These are phyloP conservation scores for Polyploca ridens DNA, from an alignment of 2,888 invertebrate species.

Conservation along the genomic window DNA sequence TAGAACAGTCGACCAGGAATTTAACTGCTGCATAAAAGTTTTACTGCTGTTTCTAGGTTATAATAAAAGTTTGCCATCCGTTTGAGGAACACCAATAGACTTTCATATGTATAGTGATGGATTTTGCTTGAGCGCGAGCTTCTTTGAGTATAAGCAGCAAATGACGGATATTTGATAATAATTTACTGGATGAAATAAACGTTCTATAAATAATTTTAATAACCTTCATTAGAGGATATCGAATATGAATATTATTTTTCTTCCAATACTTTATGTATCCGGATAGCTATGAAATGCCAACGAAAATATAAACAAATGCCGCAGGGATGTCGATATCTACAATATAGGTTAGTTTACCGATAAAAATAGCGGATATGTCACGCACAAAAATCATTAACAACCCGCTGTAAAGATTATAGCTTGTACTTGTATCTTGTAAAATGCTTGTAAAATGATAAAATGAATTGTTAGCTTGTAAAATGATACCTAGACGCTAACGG, in stretches of 20 bases:
- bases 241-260: background rate
- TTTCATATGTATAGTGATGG: no score
- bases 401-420: background rate
- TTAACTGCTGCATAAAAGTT: slow-evolving; percentile 1
- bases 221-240: background rate
- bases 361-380: slow-evolving; percentile 7
- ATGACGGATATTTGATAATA: no score
- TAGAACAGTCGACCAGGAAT: background rate
- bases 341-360: background rate
- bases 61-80: background rate
- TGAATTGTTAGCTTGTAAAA: slow-evolving; percentile 24
- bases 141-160: no score
- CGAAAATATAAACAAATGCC: background rate
- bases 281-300: background rate
- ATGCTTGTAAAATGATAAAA: slow-evolving; percentile 25
- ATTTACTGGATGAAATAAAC: background rate
- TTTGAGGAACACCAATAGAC: background rate
- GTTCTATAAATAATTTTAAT: background rate
- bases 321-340: background rate
- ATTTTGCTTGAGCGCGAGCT: no score
- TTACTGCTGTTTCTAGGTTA: background rate
- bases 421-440: slow-evolving; percentile 18
- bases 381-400: background rate
- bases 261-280: background rate
- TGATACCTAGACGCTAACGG: slow-evolving; percentile 17